Conservation (phyloP, 2,113 vertebrate genomes). For the Turnix velox region DNA sequence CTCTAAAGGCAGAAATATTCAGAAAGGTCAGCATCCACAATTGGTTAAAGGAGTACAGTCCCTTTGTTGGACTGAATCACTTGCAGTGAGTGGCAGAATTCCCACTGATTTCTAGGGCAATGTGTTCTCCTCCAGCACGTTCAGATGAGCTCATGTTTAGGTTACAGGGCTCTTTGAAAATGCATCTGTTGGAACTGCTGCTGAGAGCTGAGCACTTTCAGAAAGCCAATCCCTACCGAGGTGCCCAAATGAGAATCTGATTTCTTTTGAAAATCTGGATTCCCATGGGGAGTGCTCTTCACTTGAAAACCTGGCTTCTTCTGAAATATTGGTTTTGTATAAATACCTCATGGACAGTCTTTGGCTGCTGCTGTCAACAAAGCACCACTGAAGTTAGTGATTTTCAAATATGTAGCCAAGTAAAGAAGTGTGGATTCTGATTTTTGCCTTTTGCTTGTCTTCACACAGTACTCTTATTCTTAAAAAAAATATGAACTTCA, state of each 20-base stretch:
- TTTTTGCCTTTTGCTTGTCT: neutral
- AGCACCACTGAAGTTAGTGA: neutral
- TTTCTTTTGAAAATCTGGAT: neutral
- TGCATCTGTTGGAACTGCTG: neutral
- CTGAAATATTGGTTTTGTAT: neutral
- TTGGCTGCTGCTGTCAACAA: neutral
- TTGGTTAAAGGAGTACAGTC: neutral
- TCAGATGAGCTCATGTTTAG: neutral
- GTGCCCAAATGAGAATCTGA: neutral
- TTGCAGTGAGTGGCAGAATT: neutral
- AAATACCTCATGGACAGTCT: neutral
- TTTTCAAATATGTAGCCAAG: neutral
- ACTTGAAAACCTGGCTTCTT: neutral
- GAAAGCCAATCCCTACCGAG: neutral
- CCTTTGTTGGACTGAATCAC: neutral
- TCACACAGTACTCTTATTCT: neutral
- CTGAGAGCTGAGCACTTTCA: neutral
- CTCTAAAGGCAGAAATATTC: neutral
- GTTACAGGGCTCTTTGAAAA: neutral
- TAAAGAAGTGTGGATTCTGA: neutral
- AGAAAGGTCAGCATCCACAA: neutral
- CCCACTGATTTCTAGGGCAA: neutral
- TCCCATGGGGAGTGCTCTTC: neutral
- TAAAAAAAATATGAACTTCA: neutral
- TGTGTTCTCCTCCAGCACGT: neutral